phyloP scores from a whole-genome alignment of 2,797 vertebrate genomes.

The Salarias fasciatus region DNA sequence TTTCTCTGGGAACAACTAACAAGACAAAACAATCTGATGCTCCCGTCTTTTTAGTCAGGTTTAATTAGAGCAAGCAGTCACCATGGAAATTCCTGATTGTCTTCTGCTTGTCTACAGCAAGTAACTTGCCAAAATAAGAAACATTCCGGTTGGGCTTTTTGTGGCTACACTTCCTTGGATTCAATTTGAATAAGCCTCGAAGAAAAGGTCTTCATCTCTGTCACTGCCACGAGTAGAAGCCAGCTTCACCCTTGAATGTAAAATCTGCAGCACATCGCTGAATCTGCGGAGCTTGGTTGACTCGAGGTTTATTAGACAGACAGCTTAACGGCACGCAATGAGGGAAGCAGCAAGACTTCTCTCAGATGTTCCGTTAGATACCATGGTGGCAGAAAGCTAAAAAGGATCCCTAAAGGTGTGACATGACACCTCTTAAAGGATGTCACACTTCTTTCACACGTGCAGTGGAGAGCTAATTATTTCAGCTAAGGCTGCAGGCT shows the following conservation, averaged over 20 bases:
- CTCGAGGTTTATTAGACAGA: conserved; percentile 7
- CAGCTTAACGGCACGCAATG: neutral
- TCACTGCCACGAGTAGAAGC: conserved; percentile 26
- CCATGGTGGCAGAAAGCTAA: conserved; percentile 33
- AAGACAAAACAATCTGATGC: conserved; percentile 38
- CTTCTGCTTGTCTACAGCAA: conserved; percentile 23
- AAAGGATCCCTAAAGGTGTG: conserved; percentile 31
- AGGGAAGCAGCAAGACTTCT: conserved; percentile 32
- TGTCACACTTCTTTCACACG: conserved; percentile 36
- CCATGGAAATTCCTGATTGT: conserved; percentile 18
- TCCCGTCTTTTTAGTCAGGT: conserved; percentile 2
- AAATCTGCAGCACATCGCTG: conserved; percentile 14
- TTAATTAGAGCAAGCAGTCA: conserved; percentile 24
- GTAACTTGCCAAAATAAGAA: neutral
- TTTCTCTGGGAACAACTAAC: conserved; percentile 40
- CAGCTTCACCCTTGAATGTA: conserved; percentile 18
- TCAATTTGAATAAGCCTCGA: conserved; percentile 23
- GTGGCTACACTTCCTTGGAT: conserved; percentile 11
- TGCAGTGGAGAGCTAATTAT: neutral
- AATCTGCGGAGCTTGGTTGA: conserved; percentile 18
- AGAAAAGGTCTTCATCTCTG: conserved; percentile 34
- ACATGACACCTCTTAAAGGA: conserved; percentile 49
- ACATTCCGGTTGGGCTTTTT: conserved; percentile 4
- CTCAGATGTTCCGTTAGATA: conserved; percentile 49
- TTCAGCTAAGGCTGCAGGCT: conserved; percentile 19